These are phyloP conservation scores for Mallateleia sp. DNA, from an alignment of 2,888 invertebrate species.

Conservation along the genomic window DNA sequence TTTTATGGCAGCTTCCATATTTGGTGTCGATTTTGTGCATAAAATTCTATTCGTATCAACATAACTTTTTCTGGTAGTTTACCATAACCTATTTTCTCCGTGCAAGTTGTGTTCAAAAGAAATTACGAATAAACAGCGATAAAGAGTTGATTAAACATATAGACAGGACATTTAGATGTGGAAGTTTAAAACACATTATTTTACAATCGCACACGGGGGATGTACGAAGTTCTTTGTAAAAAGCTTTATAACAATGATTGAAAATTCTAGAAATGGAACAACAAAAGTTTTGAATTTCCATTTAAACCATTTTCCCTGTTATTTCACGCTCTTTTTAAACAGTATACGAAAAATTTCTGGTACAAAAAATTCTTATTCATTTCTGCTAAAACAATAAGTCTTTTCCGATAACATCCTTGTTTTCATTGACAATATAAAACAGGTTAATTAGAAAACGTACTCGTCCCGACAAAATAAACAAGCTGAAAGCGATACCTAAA, in stretches of 20 bases:
- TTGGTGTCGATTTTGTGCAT: too few relatives aligned
- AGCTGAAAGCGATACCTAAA: not conserved
- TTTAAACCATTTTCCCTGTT: slow-evolving; percentile 43
- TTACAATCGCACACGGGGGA: not conserved
- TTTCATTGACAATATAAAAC: slow-evolving; percentile 14
- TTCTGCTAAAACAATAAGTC: slow-evolving; percentile 14
- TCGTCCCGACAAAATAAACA: slow-evolving; percentile 4
- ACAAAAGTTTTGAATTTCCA: slow-evolving; percentile 27
- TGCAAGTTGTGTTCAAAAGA: not conserved
- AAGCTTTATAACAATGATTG: slow-evolving; percentile 35
- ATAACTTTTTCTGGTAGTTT: too few relatives aligned
- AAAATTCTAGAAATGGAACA: slow-evolving; percentile 25
- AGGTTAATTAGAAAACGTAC: slow-evolving; percentile 12
- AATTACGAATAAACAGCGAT: not conserved
- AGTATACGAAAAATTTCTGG: slow-evolving; percentile 25
- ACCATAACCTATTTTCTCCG: too few relatives aligned
- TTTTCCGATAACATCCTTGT: slow-evolving; percentile 2
- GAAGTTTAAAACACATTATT: slow-evolving; percentile 4
- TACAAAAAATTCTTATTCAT: slow-evolving; percentile 15
- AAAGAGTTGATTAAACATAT: not conserved
- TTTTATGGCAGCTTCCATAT: too few relatives aligned
- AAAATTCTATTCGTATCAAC: too few relatives aligned
- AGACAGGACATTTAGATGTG: not conserved
- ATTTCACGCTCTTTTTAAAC: slow-evolving; percentile 21
- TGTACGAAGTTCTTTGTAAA: slow-evolving; percentile 11